These are phyloP conservation scores for Desmodus rotundus DNA, from an alignment of 2,113 vertebrate species.

Conservation along the genomic window DNA sequence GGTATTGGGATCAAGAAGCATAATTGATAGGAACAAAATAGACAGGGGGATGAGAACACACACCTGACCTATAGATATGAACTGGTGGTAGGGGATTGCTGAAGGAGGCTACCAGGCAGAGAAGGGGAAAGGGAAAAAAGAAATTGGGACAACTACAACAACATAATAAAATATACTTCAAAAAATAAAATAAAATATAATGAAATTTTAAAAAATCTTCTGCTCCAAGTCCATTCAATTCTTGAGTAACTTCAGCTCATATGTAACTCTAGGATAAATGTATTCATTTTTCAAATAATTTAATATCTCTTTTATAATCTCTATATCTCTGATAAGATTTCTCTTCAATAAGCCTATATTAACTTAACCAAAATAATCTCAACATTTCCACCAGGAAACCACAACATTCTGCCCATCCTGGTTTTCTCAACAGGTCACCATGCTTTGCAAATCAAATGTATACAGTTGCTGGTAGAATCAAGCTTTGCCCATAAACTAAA, in stretches of 20 bases:
- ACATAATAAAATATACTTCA: too few relatives aligned
- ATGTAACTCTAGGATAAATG: background rate
- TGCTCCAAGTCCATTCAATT: background rate
- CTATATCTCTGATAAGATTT: background rate
- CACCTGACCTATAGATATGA: too few relatives aligned
- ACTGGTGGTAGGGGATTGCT: too few relatives aligned
- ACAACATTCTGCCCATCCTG: background rate
- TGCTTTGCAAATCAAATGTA: background rate
- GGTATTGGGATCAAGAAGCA: too few relatives aligned
- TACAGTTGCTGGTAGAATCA: background rate
- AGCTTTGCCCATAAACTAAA: background rate
- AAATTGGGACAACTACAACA: too few relatives aligned
- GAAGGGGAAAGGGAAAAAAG: too few relatives aligned
- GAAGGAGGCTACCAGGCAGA: too few relatives aligned
- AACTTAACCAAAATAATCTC: slow-evolving; percentile 9
- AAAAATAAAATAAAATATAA: too few relatives aligned
- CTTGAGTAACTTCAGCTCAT: background rate
- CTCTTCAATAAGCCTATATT: background rate
- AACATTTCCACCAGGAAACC: background rate
- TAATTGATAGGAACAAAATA: too few relatives aligned
- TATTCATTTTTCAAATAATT: background rate
- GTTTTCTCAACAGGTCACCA: background rate
- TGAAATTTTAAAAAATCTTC: background rate
- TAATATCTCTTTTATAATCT: background rate
- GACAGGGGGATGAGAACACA: too few relatives aligned